Evolutionary conservation across 2,888 invertebrate species (phyloP).

Genomic region (Eupithecia exiguata): DNA sequence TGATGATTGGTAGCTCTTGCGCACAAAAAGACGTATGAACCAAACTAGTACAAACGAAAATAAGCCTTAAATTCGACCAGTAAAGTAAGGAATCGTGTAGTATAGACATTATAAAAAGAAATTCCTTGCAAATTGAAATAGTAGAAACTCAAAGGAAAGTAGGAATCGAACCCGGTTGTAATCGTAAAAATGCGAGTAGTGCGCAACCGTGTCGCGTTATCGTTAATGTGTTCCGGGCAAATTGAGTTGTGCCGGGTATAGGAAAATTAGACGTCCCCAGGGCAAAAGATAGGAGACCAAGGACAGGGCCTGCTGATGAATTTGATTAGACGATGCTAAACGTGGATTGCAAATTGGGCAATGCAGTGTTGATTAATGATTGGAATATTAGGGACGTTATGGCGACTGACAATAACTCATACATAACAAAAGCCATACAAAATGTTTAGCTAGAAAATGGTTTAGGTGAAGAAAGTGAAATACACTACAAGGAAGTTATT

Average conservation of each 20-base stretch:
- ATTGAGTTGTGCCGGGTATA: constrained; percentile 78
- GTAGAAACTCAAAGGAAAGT: constrained; percentile 55
- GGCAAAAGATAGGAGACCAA: constrained; percentile 47
- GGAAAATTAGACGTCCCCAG: constrained; percentile 76
- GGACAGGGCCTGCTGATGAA: constrained; percentile 35
- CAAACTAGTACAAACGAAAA: constrained; percentile 43
- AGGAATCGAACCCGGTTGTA: constrained; percentile 60
- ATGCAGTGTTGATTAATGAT: constrained; percentile 15
- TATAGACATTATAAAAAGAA: constrained; percentile 51
- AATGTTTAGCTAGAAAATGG: background rate
- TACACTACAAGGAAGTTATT: background rate
- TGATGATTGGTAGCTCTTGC: constrained; percentile 67
- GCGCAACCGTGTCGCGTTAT: constrained; percentile 77
- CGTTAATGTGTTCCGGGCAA: constrained; percentile 80
- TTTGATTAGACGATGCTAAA: constrained; percentile 35
- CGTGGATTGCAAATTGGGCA: constrained; percentile 31
- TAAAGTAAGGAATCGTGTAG: constrained; percentile 38
- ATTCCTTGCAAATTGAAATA: constrained; percentile 79
- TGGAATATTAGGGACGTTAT: background rate
- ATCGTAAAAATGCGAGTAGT: constrained; percentile 76
- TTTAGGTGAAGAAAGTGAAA: background rate
- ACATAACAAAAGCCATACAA: background rate
- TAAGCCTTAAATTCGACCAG: constrained; percentile 42
- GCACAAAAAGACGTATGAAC: constrained; percentile 54
- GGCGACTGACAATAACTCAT: background rate